Percentiles rank a stretch among this genome's conserved stretches.
Conservation (phyloP, 2,888 invertebrate genomes). For the Yponomeuta cagnagella region DNA sequence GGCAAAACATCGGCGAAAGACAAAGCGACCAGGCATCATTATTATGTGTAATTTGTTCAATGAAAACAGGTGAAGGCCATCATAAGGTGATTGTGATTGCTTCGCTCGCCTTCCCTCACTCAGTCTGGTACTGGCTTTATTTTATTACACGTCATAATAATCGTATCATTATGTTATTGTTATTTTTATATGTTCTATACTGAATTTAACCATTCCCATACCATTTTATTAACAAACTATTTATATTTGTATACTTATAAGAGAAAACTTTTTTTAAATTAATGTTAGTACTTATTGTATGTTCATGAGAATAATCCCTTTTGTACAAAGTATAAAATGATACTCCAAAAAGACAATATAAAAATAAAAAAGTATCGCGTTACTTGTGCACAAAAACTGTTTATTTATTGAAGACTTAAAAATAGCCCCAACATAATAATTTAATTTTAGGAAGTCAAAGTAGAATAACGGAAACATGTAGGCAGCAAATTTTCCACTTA, state of each 20-base stretch:
- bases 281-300: neutral
- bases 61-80: too few relatives aligned
- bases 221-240: neutral
- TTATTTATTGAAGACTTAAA: slow-evolving; percentile 8
- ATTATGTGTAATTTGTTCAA: too few relatives aligned
- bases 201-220: neutral
- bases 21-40: too few relatives aligned
- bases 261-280: neutral
- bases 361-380: slow-evolving; percentile 1
- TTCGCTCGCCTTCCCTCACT: neutral
- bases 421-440: neutral
- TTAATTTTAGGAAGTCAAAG: slow-evolving; percentile 9
- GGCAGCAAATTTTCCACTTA: slow-evolving; percentile 20
- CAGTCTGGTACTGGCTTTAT: neutral
- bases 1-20: too few relatives aligned
- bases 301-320: neutral
- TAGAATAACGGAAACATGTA: slow-evolving; percentile 14
- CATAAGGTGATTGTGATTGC: neutral
- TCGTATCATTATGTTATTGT: slow-evolving; percentile 1
- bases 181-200: neutral
- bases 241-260: neutral
- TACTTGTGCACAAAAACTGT: neutral
- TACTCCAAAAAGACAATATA: slow-evolving; percentile 7
- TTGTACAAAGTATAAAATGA: neutral
- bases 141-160: slow-evolving; percentile 7